phyloP scores from a whole-genome alignment of 30 jellyfish, hydroid and myxozoan genomes.

The Hydractinia echinata region DNA sequence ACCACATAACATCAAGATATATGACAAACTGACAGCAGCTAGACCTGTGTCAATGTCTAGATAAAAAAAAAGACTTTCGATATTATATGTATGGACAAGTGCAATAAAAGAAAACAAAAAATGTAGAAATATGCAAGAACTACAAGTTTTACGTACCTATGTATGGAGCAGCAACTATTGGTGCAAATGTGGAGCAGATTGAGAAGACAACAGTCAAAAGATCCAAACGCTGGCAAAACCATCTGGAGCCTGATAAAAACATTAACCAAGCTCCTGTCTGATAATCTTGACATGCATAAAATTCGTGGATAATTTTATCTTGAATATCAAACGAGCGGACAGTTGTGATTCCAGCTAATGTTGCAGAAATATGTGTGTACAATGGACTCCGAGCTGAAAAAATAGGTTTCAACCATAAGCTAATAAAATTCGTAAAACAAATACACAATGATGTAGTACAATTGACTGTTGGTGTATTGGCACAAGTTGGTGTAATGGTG shows the following conservation, averaged over 20 bases:
- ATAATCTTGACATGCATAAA: slow-evolving; percentile 58
- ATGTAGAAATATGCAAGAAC: not conserved
- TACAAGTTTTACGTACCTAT: slow-evolving; percentile 33
- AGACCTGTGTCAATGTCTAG: slow-evolving; percentile 46
- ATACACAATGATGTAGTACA: too few relatives aligned
- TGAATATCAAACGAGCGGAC: slow-evolving; percentile 48
- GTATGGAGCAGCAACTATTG: slow-evolving; percentile 38
- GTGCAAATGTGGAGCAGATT: slow-evolving; percentile 28
- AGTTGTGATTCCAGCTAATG: slow-evolving; percentile 58
- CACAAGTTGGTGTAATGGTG: too few relatives aligned
- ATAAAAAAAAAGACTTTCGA: not conserved
- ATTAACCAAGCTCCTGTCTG: slow-evolving; percentile 56
- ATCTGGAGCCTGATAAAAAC: slow-evolving; percentile 29
- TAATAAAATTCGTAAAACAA: too few relatives aligned
- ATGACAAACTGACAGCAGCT: slow-evolving; percentile 55
- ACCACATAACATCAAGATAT: slow-evolving; percentile 48
- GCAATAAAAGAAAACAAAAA: not conserved
- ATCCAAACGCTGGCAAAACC: slow-evolving; percentile 67
- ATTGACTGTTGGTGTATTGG: too few relatives aligned
- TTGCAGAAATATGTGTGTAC: slow-evolving; percentile 56
- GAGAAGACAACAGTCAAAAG: slow-evolving; percentile 28
- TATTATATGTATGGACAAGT: not conserved
- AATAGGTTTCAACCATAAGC: not conserved
- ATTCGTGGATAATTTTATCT: slow-evolving; percentile 32
- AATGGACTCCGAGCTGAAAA: slow-evolving; percentile 62